Conservation (phyloP, 2,888 invertebrate genomes). For the Pachycephus smyrnensis region DNA sequence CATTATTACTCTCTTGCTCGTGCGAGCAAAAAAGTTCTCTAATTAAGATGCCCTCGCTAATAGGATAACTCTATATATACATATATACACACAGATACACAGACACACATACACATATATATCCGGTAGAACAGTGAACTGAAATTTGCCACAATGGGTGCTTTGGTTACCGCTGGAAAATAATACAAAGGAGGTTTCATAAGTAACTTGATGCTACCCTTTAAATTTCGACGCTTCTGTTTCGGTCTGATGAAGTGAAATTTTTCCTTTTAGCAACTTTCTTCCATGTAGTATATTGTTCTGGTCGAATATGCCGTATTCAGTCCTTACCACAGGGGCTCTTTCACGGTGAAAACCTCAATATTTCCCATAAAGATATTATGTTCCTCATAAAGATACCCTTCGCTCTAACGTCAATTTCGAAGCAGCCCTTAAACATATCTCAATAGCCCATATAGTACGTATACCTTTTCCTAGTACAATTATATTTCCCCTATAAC, state of each 20-base stretch:
- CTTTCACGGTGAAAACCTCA: background rate
- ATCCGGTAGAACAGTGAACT: no score
- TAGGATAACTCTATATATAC: background rate
- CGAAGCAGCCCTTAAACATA: background rate
- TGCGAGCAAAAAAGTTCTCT: background rate
- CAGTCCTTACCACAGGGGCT: background rate
- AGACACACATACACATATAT: no score
- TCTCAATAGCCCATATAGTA: background rate
- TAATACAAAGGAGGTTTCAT: background rate
- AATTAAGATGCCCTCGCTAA: background rate
- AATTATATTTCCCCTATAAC: background rate
- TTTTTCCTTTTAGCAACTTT: background rate
- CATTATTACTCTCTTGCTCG: background rate
- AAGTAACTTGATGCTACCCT: background rate
- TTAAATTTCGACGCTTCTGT: background rate
- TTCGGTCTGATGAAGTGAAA: background rate
- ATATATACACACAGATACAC: no score
- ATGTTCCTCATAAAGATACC: background rate
- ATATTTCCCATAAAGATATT: background rate
- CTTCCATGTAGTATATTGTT: background rate
- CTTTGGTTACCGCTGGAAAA: background rate
- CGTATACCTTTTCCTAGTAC: background rate
- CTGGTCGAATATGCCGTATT: background rate
- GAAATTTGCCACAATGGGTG: no score
- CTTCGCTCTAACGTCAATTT: background rate